Conservation (phyloP, 2,888 invertebrate species). For the Pristionchus mayeri region DNA sequence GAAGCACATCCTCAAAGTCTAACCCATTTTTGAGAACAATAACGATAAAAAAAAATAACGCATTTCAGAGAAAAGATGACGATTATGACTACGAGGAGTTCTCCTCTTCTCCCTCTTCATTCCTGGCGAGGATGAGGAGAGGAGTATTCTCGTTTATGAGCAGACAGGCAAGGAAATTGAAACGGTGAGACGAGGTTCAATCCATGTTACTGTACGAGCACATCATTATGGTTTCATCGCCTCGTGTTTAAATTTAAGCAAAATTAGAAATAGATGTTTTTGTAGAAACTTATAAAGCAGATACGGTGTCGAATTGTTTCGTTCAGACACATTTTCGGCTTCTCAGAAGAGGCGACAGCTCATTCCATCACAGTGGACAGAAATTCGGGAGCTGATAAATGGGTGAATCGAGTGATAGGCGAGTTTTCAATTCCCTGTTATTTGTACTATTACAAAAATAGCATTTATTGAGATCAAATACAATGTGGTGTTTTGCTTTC, state of each 20-base stretch:
- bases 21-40: too few species aligned
- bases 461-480: too few species aligned
- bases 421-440: not conserved
- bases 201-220: too few species aligned
- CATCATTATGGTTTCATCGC: too few species aligned
- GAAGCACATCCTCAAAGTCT: too few species aligned
- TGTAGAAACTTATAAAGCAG: too few species aligned
- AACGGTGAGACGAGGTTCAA: not conserved
- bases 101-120: not conserved
- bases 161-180: not conserved
- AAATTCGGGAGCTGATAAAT: not conserved
- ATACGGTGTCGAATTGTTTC: too few species aligned
- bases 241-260: too few species aligned
- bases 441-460: too few species aligned
- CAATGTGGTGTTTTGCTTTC: too few species aligned
- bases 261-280: too few species aligned
- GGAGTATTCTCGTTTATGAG: constrained; percentile 29
- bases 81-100: constrained; percentile 20
- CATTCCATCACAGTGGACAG: not conserved
- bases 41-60: too few species aligned
- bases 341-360: not conserved
- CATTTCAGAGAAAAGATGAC: constrained; percentile 6
- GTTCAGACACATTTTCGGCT: constrained; percentile 18
- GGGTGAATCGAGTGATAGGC: constrained; percentile 28
- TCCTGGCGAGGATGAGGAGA: not conserved